Base-by-base conservation (phyloP, 2,888 invertebrate species). In the Malthinus flaveolus region DNA sequence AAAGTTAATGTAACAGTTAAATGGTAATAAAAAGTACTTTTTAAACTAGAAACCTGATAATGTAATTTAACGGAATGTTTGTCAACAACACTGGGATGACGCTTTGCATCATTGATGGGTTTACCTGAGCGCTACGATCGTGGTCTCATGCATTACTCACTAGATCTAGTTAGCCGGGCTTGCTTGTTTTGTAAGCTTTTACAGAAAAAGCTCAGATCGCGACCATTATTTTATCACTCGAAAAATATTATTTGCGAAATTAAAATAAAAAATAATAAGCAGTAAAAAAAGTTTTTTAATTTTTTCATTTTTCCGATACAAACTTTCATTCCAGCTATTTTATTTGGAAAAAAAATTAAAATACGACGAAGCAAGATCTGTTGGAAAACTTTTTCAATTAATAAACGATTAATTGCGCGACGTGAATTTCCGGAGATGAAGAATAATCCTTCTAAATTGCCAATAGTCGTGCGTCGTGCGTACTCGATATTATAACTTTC, bases 71-170 rank as follows among this genome's bases (percentile, higher is more conserved):
- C 53, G 56, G 47, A 47, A 51, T 65, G 65, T 67, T 67, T 67
- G 69, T 69, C 74, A 73, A 71, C 73, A 70, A 62, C 64, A 65
- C 64, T 64, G 67, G 66, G 67, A 63, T 59, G 61, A 66, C 64
- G 67, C 68, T 67, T 69, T 76, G 76, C 75, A 76, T 76, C 76
- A 76, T 77, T 76, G 75, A 76, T 76, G 75, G 57, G 65, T 68
- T 71, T 73, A 73, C 74, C 74, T 75, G 74, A 75, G 73, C 72
- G 67, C 63, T 60, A 68, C 71, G 71, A 73, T 69, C 70, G 69
- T 67, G 67, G 67, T 66, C 71, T 77, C 76, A 76, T 77, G 75
- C 75, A 77, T 77, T 77, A 76, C 73, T 76, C 74, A 76, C 73
- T 67, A 70, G 73, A 76, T 75, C 71, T 73, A 75, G 76, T 77